Conservation (phyloP, 1,140 invertebrate genomes). For the Drosophila orena region DNA sequence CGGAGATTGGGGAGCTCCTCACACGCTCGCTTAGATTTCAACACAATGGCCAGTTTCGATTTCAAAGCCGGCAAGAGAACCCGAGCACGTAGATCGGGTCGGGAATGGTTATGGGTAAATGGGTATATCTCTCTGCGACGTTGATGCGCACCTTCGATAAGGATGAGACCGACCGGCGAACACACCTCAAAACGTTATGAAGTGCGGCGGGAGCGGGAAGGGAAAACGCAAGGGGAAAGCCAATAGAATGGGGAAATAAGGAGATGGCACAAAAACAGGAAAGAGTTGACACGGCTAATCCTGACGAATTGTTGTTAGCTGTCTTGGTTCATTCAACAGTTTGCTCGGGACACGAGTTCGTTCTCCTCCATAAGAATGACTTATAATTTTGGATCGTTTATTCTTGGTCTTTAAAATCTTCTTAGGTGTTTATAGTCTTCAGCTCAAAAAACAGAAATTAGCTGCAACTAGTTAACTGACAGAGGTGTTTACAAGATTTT, state of each 20-base stretch:
- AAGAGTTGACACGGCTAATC: conserved; percentile 63
- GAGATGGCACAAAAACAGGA: conserved; percentile 19
- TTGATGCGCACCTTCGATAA: conserved; percentile 79
- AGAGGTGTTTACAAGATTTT: neutral
- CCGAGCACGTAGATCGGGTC: conserved; percentile 54
- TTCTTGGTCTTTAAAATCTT: neutral
- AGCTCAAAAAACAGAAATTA: neutral
- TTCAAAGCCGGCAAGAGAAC: conserved; percentile 60
- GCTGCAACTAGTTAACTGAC: neutral
- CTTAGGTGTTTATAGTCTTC: neutral
- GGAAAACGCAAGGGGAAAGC: conserved; percentile 21
- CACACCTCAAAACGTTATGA: conserved; percentile 64
- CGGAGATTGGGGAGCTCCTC: conserved; percentile 34
- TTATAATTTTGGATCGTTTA: neutral
- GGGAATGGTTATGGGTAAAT: conserved; percentile 29
- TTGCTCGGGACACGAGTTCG: neutral
- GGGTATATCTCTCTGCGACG: conserved; percentile 57
- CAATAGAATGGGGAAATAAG: conserved; percentile 15
- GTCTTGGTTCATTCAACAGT: conserved; percentile 27
- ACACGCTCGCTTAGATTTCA: conserved; percentile 69
- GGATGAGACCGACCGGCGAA: conserved; percentile 54
- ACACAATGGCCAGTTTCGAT: conserved; percentile 77
- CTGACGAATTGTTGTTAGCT: conserved; percentile 56
- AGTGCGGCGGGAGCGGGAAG: conserved; percentile 10
- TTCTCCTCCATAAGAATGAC: conserved; percentile 2